Base-by-base conservation (phyloP, 2,888 invertebrate species). In the Drosophila mayaguana region DNA sequence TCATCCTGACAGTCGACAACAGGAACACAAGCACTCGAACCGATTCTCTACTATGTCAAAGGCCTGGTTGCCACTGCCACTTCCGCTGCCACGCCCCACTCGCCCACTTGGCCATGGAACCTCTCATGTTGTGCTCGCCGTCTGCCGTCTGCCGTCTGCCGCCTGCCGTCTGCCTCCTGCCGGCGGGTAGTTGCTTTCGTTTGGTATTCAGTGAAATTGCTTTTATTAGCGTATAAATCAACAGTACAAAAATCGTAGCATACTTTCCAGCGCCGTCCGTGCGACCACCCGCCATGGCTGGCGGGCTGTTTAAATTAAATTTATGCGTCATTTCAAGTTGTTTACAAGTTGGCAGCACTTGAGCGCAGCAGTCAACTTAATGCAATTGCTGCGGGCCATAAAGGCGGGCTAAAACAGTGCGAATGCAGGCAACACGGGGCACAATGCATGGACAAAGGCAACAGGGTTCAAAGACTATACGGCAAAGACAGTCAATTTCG, bases 161-260 rank as follows among this genome's bases (percentile, higher is more conserved):
- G 16, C 8, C 16, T 46, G 48, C 38, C 36, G 66, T 3, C 40
- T n/a, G 34, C 9, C 7, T 12, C 8, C 16, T 46, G 48, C 38
- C 36, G 66, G 40, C 48, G 72, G 57, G 57, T 40, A 66, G 59
- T 80, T 69, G 65, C 77, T 82, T 80, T 86, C 76, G 78, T 83
- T 88, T 83, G 79, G 83, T 79, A 83, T 84, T 84, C 89, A 81
- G 87, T 69, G 72, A 79, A 84, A 84, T 89, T 83, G 84, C 84
- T 89, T 84, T 84, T 86, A 84, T 84, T 88, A 84, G 84, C 84
- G 84, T 81, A 84, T 84, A 84, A 84, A 84, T 84, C 89, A 88
- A 88, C 87, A 86, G 84, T 87, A 83, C 84, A 83, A 86, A 85
- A 86, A 84, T 84, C 87, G 84, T 83, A 86, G 89, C 76, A 81